These are phyloP conservation scores for Hirtodrosophila alboralis DNA, from an alignment of 2,888 invertebrate species.

Conservation along the genomic window DNA sequence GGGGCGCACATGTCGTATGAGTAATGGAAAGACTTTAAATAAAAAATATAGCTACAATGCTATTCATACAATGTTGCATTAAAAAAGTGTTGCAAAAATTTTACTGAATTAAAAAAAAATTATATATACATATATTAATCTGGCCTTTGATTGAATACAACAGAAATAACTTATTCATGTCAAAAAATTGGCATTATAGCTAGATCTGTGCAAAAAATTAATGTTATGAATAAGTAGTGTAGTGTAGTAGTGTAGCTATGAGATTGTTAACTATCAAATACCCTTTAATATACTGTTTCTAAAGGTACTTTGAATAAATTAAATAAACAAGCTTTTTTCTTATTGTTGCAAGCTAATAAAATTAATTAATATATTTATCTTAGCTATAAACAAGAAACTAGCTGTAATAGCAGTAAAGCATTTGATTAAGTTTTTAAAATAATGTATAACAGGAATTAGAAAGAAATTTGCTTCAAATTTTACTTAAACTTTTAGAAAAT, in stretches of 20 bases:
- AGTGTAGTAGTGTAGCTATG: neutral
- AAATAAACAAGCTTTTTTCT: no score
- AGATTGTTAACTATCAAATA: neutral
- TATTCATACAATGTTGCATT: conserved; percentile 3
- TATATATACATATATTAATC: conserved; percentile 2
- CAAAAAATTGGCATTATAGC: conserved; percentile 1
- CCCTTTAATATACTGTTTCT: neutral
- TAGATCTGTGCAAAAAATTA: conserved; percentile 19
- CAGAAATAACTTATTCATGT: conserved; percentile 38
- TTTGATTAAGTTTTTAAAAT: no score
- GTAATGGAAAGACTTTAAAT: conserved; percentile 59
- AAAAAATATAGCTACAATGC: conserved; percentile 6
- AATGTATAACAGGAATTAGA: no score
- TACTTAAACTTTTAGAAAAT: no score
- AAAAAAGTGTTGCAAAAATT: conserved; percentile 4
- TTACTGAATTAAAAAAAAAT: conserved; percentile 1
- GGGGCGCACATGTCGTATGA: conserved; percentile 59
- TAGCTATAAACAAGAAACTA: no score
- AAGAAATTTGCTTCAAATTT: no score
- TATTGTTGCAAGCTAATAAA: no score
- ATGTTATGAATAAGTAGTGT: conserved; percentile 31
- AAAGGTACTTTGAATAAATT: no score
- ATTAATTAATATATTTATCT: no score
- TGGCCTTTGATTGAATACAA: conserved; percentile 5
- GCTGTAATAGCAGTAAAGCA: no score